Percentiles rank a stretch among this genome's conserved stretches.
Conservation (phyloP, 2,797 vertebrate species). For the Catamblyrhynchus diadema region DNA sequence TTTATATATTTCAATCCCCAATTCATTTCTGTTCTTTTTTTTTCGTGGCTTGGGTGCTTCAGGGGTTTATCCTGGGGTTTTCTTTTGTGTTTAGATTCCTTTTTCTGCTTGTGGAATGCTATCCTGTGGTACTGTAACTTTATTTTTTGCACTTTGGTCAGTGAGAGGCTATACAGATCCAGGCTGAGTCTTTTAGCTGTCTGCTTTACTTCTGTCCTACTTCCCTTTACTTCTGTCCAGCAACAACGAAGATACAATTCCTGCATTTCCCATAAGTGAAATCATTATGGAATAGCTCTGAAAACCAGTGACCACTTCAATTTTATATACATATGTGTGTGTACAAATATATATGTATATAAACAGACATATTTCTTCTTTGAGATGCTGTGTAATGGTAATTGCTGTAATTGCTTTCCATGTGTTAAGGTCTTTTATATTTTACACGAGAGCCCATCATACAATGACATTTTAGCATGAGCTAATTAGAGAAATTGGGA, state of each 20-base stretch:
- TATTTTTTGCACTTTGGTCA: not conserved
- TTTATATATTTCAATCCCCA: not conserved
- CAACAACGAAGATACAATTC: not conserved
- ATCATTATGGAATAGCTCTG: not conserved
- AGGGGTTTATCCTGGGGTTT: accelerated
- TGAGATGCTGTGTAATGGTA: not conserved
- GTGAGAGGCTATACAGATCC: not conserved
- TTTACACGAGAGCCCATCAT: not conserved
- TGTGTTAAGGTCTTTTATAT: not conserved
- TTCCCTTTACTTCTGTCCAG: not conserved
- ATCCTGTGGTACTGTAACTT: not conserved
- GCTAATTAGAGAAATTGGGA: not conserved
- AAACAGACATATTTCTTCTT: not conserved
- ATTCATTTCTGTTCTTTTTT: not conserved
- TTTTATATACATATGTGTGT: not conserved
- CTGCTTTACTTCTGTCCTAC: not conserved
- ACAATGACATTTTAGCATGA: not conserved
- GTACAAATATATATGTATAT: not conserved
- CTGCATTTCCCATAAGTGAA: not conserved
- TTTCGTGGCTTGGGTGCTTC: accelerated
- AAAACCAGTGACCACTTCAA: not conserved
- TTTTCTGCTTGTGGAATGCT: not conserved
- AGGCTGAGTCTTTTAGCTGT: not conserved
- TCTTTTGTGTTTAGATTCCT: not conserved
- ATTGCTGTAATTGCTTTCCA: not conserved